Evolutionary conservation across 2,888 invertebrate species (phyloP).

Genomic region (Calameuta pallipes): DNA sequence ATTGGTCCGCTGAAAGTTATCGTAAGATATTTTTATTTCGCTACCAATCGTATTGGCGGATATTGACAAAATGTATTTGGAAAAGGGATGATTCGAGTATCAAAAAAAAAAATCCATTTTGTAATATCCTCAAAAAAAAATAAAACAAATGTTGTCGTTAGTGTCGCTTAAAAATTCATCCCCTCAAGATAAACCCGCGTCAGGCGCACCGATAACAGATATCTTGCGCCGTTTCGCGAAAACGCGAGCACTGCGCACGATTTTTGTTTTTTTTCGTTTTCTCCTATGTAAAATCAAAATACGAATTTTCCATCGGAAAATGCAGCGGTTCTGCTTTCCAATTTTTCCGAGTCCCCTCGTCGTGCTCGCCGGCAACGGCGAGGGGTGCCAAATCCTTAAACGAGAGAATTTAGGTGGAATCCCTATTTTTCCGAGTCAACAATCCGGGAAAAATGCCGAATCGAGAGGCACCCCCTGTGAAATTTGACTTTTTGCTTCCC

Average conservation of each 20-base stretch:
- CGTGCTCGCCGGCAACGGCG: background rate
- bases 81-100: background rate
- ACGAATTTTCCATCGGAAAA: background rate
- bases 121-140: no score
- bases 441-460: background rate
- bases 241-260: no score
- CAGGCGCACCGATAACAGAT: background rate
- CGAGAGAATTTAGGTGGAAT: background rate
- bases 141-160: no score
- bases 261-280: background rate
- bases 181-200: background rate
- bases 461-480: background rate
- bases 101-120: no score
- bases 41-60: no score
- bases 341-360: background rate
- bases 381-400: background rate
- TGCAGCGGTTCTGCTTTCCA: background rate
- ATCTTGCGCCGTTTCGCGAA: background rate
- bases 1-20: no score
- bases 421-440: background rate
- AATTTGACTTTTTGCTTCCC: background rate
- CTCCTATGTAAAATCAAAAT: background rate
- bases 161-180: background rate
- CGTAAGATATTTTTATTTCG: no score
- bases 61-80: no score